Conservation (phyloP, 92 coral and sea anemone species). For the Porites cylindrica region DNA sequence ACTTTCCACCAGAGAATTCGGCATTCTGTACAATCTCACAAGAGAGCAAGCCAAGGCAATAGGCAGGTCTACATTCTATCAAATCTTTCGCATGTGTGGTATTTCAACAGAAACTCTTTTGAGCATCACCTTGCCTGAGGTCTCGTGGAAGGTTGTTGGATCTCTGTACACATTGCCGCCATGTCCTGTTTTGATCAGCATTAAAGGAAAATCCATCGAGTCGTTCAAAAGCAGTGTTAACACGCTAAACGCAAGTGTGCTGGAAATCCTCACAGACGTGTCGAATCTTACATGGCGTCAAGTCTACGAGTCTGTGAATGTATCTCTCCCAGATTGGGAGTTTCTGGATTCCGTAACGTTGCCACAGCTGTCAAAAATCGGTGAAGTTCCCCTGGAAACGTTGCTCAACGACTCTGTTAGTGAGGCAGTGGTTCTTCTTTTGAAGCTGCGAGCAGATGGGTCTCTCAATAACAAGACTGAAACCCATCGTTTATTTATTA, state of each 20-base stretch:
- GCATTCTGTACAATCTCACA: conserved; percentile 69
- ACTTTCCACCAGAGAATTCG: conserved; percentile 46
- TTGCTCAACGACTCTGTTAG: conserved; percentile 58
- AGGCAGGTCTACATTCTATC: conserved; percentile 50
- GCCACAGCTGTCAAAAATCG: conserved; percentile 41
- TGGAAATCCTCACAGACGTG: conserved; percentile 53
- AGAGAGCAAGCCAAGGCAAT: conserved; percentile 58
- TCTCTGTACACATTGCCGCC: conserved; percentile 28
- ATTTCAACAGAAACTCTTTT: conserved; percentile 29
- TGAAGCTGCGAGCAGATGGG: conserved; percentile 23
- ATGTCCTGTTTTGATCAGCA: conserved; percentile 51
- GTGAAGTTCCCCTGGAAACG: conserved; percentile 1
- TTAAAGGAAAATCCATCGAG: conserved; percentile 56
- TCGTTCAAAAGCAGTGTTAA: conserved; percentile 29
- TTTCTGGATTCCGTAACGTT: conserved; percentile 57
- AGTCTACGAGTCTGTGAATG: conserved; percentile 42
- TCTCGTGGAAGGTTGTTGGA: conserved; percentile 61
- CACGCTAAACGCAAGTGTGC: conserved; percentile 40
- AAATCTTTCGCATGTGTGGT: conserved; percentile 65
- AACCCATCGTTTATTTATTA: conserved; percentile 22
- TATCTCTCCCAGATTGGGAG: conserved; percentile 73
- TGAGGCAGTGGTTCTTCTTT: conserved; percentile 33
- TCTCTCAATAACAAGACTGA: conserved; percentile 8
- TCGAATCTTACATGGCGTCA: conserved; percentile 66
- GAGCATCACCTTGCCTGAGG: conserved; percentile 49